Evolutionary conservation across 1,140 invertebrate genomes (phyloP), one percentile per base, ranked within the genome.

Genomic region (Ceratoteleas bidentatus): DNA sequence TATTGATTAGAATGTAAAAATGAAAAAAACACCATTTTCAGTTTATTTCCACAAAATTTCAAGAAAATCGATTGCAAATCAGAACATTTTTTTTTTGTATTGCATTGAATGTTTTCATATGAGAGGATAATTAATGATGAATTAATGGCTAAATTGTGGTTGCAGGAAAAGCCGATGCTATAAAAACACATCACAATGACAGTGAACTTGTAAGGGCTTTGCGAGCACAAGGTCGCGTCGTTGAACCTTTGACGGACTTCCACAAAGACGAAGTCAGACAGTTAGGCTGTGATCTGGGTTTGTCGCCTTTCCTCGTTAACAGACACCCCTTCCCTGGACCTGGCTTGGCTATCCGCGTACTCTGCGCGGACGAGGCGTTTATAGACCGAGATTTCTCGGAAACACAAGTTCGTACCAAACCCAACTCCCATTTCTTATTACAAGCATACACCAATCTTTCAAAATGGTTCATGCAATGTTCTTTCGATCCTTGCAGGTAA

Each of bases 151-250:
- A n/a, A n/a, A n/a, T n/a, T n/a, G n/a, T n/a, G 36, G 6, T 40
- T 40, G 1, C 6, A 40, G 90, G 88, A 84, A 95, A 95, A 90
- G 99, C 99, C 6, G 97, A 98, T 89, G 96, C 96, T 10, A 99
- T 99, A 85, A 99, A 99, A 92, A 99, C 99, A n/a, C 99, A 99
- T 92, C 99, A 99, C 92, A 99, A 99, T 90, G 99, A 99, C 90
- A 99, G 97, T 38, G 97, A 97, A 86, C 93, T 99, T 15, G 97
- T 99, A n/a, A 92, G 98, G 81, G 93, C 96, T 87, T 92, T 99
- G 54, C 92, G 99, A 70, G 93, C 94, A 79, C 92, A 96, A 85
- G 98, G 97, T 10, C 93, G 96, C 69, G 98, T 99, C 11, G 95
- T 99, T 15, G 99, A 99, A 92, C 99, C 99, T n/a, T 92, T 99